Percentiles rank a stretch among this genome's conserved stretches.
These are phyloP conservation scores for Cuniculus paca DNA, from an alignment of 2,797 vertebrate species.

Conservation along the genomic window DNA sequence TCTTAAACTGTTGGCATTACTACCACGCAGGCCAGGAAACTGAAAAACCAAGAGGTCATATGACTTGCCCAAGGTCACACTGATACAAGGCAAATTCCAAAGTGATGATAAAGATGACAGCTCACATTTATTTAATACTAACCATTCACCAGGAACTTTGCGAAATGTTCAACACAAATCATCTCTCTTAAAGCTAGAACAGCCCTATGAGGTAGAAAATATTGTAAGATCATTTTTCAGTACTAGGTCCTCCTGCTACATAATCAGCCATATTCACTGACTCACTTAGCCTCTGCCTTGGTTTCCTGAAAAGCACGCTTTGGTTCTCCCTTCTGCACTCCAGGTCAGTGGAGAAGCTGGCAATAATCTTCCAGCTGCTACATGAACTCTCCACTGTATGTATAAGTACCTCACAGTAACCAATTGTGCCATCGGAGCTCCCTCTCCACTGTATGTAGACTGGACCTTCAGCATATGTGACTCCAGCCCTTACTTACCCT, in stretches of 20 bases:
- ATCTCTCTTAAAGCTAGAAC: background rate
- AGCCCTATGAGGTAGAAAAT: background rate
- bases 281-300: background rate
- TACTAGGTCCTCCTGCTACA: background rate
- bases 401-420: too few species aligned
- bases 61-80: background rate
- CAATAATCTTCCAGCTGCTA: background rate
- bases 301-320: background rate
- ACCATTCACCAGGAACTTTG: background rate
- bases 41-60: background rate
- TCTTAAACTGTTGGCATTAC: background rate
- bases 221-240: background rate
- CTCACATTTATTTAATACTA: background rate
- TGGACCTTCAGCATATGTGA: background rate
- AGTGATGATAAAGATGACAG: background rate
- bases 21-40: constrained; percentile 3
- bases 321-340: background rate
- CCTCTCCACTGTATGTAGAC: background rate
- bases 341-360: background rate
- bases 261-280: background rate
- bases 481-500: background rate
- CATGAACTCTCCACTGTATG: background rate
- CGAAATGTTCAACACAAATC: background rate
- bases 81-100: constrained; percentile 15
- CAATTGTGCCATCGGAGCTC: too few species aligned